Percentiles rank a stretch among this genome's conserved stretches.
These are phyloP conservation scores for Parapristionchus giblindavisi DNA, from an alignment of 2,888 invertebrate genomes.

Conservation along the genomic window DNA sequence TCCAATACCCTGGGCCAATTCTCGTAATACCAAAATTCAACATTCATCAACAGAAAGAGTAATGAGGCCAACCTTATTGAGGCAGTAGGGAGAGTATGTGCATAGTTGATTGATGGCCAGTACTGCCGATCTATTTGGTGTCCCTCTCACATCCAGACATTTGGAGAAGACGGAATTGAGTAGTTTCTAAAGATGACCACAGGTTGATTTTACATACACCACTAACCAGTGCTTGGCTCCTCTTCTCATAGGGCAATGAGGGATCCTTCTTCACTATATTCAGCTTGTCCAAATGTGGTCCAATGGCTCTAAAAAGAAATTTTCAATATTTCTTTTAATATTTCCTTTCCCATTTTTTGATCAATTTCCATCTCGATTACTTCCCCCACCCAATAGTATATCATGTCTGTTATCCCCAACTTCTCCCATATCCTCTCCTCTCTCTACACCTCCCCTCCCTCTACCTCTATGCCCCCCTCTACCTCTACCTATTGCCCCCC, in stretches of 20 bases:
- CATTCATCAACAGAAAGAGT: no score
- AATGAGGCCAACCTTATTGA: no score
- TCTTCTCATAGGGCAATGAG: constrained; percentile 23
- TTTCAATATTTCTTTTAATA: constrained; percentile 5
- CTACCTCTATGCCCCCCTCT: no score
- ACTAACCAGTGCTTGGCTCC: constrained; percentile 28
- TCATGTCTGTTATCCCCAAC: no score
- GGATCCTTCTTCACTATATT: not conserved
- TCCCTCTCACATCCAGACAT: constrained; percentile 27
- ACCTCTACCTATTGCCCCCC: no score
- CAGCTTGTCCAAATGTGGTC: constrained; percentile 20
- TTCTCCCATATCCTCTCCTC: no score
- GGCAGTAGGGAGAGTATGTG: constrained; percentile 17
- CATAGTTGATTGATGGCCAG: constrained; percentile 14
- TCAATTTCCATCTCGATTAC: no score
- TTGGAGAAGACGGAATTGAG: constrained; percentile 10
- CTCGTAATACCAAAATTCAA: no score
- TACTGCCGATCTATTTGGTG: constrained; percentile 35
- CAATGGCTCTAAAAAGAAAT: constrained; percentile 20
- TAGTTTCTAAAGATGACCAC: constrained; percentile 14
- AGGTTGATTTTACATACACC: not conserved
- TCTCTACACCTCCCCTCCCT: no score
- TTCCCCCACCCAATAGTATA: no score
- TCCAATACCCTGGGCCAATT: no score
- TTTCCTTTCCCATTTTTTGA: no score